Evolutionary conservation across 2,113 vertebrate species (phyloP), one percentile per base, ranked within the genome.

Genomic region (Prunella himalayana): DNA sequence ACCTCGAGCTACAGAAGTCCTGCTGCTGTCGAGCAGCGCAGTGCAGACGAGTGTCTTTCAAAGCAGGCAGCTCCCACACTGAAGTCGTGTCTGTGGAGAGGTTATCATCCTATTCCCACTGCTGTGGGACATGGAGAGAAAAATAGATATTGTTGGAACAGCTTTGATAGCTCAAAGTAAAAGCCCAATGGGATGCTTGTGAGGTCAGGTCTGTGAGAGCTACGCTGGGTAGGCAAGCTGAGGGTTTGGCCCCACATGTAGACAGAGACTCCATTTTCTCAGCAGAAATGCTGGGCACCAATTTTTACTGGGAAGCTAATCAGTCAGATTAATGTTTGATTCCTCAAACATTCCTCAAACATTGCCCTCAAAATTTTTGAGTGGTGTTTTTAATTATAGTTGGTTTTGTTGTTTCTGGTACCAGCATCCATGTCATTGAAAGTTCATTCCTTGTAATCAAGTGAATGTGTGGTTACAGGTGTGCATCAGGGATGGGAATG

Each of bases 321-420:
- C 0, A 0, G 11, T 64, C 64, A 81, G 64, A 49, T 88, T 49
- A 60, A 69, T 28, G 56, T 64, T 73, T 73, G 56, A 66, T 66
- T 90, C 49, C 69, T n/a, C n/a, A n/a, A n/a, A n/a, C n/a, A n/a
- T n/a, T n/a, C n/a, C n/a, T n/a, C n/a, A n/a, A n/a, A n/a, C n/a
- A n/a, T n/a, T 69, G 66, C 53, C 17, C 65, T 92, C 72, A 68
- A 65, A 39, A 68, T 65, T 65, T 81, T 78, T 65, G 80, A 86
- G 71, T 66, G 79, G 33, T 63, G 5, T 68, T 96, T 95, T 96
- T 86, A 92, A 92, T 94, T 88, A 56, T 15, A 23, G 76, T 45
- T 76, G 71, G n/a, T 27, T 93, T 95, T 86, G 42, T 75, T 90
- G 41, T 33, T 51, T 11, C 68, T 90, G 23, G 23, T 78, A 53